Evolutionary conservation across 64 coral and sea anemone genomes (phyloP), one percentile per base, ranked within the genome.

Genomic region (Porites australiensis): DNA sequence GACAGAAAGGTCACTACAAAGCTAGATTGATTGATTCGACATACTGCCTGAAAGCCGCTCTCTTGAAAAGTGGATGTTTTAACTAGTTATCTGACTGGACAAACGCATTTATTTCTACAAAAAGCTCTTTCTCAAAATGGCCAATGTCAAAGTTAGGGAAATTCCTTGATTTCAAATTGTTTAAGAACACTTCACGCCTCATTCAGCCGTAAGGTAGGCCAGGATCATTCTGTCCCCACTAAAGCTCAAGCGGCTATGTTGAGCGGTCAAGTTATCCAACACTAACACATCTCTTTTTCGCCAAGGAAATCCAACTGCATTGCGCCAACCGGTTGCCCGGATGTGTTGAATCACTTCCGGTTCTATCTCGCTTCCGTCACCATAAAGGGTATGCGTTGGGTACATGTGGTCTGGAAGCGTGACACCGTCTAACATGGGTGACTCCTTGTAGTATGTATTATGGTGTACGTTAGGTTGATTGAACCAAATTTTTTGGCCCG

Each of bases 291-390:
- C 96, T 50, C 96, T 88, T 60, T 90, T 89, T 58, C 90, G 88
- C 96, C 96, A 98, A 20, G 92, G 81, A 82, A 98, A 98, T 52
- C 91, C 96, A 13, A 98, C 96, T 9, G 96, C 96, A 91, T 78
- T 91, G 6, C 77, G 80, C 96, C 96, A 98, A n/a, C 72, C 71
- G 11, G 53, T 66, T 64, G 87, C 90, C 43, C 96, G 90, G 72
- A 96, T 83, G 58, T 96, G 89, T 43, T 96, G 78, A 11, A 98
- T 88, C 15, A 93, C 90, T 77, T 93, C 91, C 61, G 79, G 74
- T 75, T 95, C 94, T 54, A 98, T 90, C 13, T 90, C 79, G 77
- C 72, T 93, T 83, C 96, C 94, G 72, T 98, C 94, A 7, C 94
- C 96, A 46, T 98, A 98, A 2, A 46, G 63, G 10, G 91, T 79